Evolutionary conservation across 1,140 invertebrate genomes (phyloP), one percentile per base, ranked within the genome.

Genomic region (Theocolax elegans): DNA sequence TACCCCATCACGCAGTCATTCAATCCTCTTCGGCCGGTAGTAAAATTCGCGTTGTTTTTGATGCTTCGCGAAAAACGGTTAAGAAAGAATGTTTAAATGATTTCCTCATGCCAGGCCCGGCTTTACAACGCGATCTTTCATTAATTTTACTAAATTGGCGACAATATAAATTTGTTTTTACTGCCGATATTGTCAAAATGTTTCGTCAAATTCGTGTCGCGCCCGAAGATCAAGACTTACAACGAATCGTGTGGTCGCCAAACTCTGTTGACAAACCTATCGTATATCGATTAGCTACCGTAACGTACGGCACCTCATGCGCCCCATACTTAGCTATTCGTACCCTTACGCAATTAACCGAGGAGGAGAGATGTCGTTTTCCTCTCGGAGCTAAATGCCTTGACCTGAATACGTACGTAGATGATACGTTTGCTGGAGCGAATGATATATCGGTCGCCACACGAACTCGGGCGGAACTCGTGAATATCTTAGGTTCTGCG

Each of bases 181-280:
- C 71, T 6, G 68, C 73, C 1, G 81, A 83, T 44, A 73, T 80
- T 12, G 67, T 73, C 21, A 78, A 80, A 65, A 82, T 82, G 76
- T 84, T 77, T 58, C 72, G 81, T 1, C 79, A 81, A 64, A 76
- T 84, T 13, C 17, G 12, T 17, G 60, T 84, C 7, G 27, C 71
- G 54, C 10, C 44, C 15, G 38, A 73, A 13, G 73, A 82, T 64
- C 48, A 40, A 13, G 31, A 76, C 25, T 72, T 75, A n/a, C 82
- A 83, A 71, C 25, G 75, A 17, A 82, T 83, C 15, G 9, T 82
- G 2, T 84, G 53, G 53, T 35, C 53, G 4, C 53, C 53, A 17
- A 38, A 38, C 15, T 10, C 29, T 9, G n/a, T 3, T 2, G 29
- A 17, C 4, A 7, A 59, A 29, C n/a, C 53, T 6, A 2, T 19